phyloP scores from a whole-genome alignment of 1,140 invertebrate genomes.

The Brachionus manjavacas region DNA sequence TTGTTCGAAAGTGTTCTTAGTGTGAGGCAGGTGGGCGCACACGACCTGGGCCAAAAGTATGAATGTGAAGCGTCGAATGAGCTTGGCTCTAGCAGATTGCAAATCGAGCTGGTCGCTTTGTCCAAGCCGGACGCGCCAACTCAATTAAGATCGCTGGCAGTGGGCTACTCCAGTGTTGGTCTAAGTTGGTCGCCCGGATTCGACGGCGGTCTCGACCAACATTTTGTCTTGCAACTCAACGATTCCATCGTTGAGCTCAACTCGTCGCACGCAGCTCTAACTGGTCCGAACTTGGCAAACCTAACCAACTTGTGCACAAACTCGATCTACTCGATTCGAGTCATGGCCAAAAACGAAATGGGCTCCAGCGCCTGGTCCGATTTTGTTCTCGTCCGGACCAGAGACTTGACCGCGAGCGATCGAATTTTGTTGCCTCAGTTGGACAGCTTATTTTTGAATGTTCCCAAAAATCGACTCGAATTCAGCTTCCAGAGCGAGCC shows the following conservation, averaged over 20 bases:
- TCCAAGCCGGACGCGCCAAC: background rate
- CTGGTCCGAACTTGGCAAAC: background rate
- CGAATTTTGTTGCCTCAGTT: background rate
- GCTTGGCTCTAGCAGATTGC: background rate
- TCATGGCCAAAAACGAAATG: background rate
- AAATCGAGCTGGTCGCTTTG: background rate
- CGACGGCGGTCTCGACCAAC: background rate
- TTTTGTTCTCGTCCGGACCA: background rate
- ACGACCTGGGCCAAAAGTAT: background rate
- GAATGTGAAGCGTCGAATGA: background rate
- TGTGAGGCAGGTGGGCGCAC: background rate
- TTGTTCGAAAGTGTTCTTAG: background rate
- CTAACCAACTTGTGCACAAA: background rate
- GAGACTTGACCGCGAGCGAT: background rate
- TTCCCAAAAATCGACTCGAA: slow-evolving; percentile 27
- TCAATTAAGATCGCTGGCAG: background rate
- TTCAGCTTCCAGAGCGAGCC: background rate
- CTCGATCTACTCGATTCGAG: background rate
- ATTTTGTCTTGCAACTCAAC: slow-evolving; percentile 28
- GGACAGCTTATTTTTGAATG: slow-evolving; percentile 23
- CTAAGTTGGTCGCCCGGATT: slow-evolving; percentile 1
- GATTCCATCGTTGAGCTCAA: background rate
- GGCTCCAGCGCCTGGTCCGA: slow-evolving; percentile 12
- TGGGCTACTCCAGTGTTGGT: background rate
- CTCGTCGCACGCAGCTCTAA: too few relatives aligned